phyloP scores from a whole-genome alignment of 2,888 invertebrate species.

The Drosophila limbata region DNA sequence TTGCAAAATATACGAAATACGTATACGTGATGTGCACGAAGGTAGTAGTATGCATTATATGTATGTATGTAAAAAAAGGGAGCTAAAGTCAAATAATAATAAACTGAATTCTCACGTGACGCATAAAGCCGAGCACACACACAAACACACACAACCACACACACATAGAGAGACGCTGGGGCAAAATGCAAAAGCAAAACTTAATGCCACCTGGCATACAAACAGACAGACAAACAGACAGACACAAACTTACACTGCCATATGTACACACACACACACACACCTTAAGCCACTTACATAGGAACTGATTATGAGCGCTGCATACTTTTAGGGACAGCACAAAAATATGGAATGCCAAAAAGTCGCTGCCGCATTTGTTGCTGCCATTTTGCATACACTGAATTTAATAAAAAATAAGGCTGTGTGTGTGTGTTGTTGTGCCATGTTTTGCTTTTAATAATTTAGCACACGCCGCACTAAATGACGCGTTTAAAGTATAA shows the following conservation, averaged over 20 bases:
- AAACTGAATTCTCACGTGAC: conserved; percentile 80
- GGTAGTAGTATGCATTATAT: conserved; percentile 9
- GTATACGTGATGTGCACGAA: conserved; percentile 73
- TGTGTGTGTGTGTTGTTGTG: conserved; percentile 30
- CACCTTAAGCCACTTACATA: conserved; percentile 6
- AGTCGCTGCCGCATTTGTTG: conserved; percentile 55
- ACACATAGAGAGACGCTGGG: background rate
- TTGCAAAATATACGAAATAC: conserved; percentile 54
- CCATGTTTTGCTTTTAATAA: conserved; percentile 73
- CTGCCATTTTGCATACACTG: conserved; percentile 73
- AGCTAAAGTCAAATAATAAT: conserved; percentile 74
- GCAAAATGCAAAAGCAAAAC: conserved; percentile 23
- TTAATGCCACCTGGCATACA: conserved; percentile 29
- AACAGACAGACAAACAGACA: background rate
- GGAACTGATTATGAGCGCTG: conserved; percentile 66
- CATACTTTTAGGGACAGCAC: conserved; percentile 64
- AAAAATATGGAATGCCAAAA: conserved; percentile 43
- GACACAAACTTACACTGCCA: conserved; percentile 4
- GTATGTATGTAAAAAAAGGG: conserved; percentile 2
- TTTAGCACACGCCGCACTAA: conserved; percentile 69
- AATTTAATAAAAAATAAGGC: conserved; percentile 65
- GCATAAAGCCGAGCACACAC: conserved; percentile 63
- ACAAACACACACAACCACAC: conserved; percentile 27
- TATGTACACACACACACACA: conserved; percentile 12
- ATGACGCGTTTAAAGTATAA: conserved; percentile 77